Evolutionary conservation across 2,888 invertebrate species (phyloP).

Genomic region (Brassicogethes aeneus): DNA sequence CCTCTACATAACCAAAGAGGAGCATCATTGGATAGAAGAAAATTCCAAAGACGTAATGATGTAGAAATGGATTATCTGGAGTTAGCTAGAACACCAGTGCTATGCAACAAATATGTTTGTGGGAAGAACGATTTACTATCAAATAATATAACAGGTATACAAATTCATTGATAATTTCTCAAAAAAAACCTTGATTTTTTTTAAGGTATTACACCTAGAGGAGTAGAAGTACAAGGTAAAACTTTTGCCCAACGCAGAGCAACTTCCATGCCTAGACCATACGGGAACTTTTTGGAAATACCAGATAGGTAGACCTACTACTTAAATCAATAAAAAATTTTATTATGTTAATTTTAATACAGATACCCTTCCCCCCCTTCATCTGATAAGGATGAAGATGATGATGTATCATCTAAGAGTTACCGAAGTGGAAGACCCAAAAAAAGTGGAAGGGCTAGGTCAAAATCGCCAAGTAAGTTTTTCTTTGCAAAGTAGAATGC

Average conservation of each 20-base stretch:
- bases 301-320: neutral
- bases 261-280: constrained; percentile 25
- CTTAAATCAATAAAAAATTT: neutral
- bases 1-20: constrained; percentile 13
- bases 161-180: too few species aligned
- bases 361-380: constrained; percentile 27
- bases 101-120: constrained; percentile 63
- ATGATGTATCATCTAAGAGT: too few species aligned
- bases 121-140: constrained; percentile 40
- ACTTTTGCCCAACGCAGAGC: constrained; percentile 18
- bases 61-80: constrained; percentile 35
- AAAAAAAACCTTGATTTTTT: neutral
- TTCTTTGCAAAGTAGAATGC: too few species aligned
- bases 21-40: constrained; percentile 34
- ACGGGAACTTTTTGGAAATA: neutral
- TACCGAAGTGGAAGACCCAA: constrained; percentile 6
- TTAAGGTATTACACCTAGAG: constrained; percentile 18
- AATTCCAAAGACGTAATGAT: constrained; percentile 27
- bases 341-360: constrained; percentile 1
- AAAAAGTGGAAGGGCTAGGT: neutral
- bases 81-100: constrained; percentile 50
- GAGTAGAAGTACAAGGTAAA: constrained; percentile 12
- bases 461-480: constrained; percentile 4
- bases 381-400: constrained; percentile 18
- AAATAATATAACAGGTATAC: constrained; percentile 29